Base-by-base conservation (phyloP, 2,888 invertebrate species). In the Sesamia inferens region DNA sequence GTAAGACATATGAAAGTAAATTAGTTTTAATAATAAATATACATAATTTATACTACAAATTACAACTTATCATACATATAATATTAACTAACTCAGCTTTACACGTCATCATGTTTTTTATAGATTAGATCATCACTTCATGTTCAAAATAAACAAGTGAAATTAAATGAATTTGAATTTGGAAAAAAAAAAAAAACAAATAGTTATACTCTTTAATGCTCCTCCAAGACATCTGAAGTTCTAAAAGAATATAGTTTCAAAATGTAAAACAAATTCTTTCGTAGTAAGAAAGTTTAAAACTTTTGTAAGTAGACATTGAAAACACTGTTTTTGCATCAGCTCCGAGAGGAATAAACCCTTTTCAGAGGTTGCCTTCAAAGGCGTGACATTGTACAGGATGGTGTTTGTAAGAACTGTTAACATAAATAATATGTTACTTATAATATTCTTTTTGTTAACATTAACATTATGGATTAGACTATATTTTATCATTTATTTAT, bases 321-420 rank as follows among this genome's bases (percentile, higher is more conserved):
- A 55, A 66, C 69, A 74, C 68, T 70, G 72, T 81, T 76, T 76
- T 84, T 68, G 65, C 59, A 75, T 73, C 22, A 61, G 42, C n/a
- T 22, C 11, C 39, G 57, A 73, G 72, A 48, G 42, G 62, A 71
- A 73, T 67, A 68, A 71, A 75, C 78, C n/a, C 22, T 71, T 68
- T 51, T 59, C 48, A n/a, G 7, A 62, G 66, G 68, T 66, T 47
- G n/a, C 63, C 11, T 68, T 16, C n/a, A 76, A 81, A 71, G 80
- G 44, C 69, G 22, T 58, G 19, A 58, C 19, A 61, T 61, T 62
- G 58, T 62, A 69, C 55, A 63, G 54, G 42, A 0, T 55, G 42
- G 16, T 22, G 39, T 11, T 39, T 39, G 5, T 39, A 13, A 14
- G 39, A 10, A 44, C 16, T 10, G 51, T 51, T 7, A 19, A 19